Evolutionary conservation across 2,888 invertebrate genomes (phyloP).

Genomic region (Pseudanteris insignis): DNA sequence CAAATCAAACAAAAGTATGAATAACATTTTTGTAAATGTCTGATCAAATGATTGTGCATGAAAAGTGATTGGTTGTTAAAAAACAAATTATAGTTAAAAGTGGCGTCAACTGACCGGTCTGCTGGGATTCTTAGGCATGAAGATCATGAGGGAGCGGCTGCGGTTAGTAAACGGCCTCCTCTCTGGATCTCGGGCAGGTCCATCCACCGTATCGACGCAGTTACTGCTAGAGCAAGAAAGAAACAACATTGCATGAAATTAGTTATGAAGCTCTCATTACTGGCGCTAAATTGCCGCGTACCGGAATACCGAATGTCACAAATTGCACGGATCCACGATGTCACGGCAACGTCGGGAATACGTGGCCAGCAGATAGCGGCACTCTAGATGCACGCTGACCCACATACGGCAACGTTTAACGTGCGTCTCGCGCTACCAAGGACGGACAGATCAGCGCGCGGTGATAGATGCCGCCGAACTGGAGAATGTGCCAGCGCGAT

Average conservation of each 20-base stretch:
- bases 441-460: too few relatives aligned
- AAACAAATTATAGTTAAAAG: too few relatives aligned
- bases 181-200: constrained; percentile 65
- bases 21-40: too few relatives aligned
- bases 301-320: constrained; percentile 39
- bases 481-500: too few relatives aligned
- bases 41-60: too few relatives aligned
- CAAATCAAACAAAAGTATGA: too few relatives aligned
- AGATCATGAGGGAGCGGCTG: constrained; percentile 64
- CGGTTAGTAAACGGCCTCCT: constrained; percentile 65
- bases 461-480: constrained; percentile 2
- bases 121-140: constrained; percentile 64
- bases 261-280: constrained; percentile 45
- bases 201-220: constrained; percentile 65
- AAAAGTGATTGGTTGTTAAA: too few relatives aligned
- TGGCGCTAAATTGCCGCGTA: constrained; percentile 38
- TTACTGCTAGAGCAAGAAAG: constrained; percentile 54
- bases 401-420: constrained; percentile 26
- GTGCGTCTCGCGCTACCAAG: neutral
- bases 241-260: constrained; percentile 49
- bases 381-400: constrained; percentile 22
- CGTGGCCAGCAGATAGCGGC: constrained; percentile 12
- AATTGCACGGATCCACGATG: constrained; percentile 20
- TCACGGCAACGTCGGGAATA: constrained; percentile 22
- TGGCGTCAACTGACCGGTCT: constrained; percentile 61